Evolutionary conservation across 2,113 vertebrate species (phyloP).

Genomic region (Chaetura pelagica): DNA sequence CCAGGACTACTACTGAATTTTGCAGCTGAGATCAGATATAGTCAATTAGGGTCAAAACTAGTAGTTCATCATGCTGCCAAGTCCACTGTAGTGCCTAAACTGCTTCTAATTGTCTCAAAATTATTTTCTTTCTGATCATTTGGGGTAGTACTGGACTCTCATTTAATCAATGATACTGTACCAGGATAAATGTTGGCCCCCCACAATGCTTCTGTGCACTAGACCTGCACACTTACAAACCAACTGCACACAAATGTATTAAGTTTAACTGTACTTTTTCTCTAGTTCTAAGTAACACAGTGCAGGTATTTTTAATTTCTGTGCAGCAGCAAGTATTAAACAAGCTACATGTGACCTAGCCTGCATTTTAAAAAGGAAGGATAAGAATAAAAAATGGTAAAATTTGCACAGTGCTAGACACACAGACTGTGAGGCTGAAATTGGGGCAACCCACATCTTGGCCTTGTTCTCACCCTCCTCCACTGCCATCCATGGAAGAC

Average conservation of each 20-base stretch:
- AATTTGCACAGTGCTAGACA: background rate
- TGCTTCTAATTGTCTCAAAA: background rate
- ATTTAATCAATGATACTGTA: background rate
- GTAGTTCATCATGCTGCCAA: background rate
- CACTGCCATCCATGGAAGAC: background rate
- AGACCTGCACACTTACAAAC: background rate
- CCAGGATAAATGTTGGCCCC: background rate
- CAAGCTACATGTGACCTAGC: background rate
- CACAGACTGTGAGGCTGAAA: background rate
- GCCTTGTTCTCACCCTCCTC: background rate
- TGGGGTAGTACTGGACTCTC: background rate
- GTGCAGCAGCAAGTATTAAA: conserved; percentile 14
- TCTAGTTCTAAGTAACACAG: background rate
- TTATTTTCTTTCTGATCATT: background rate
- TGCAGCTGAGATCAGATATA: background rate
- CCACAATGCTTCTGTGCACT: background rate
- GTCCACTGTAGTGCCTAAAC: background rate
- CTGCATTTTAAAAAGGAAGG: background rate
- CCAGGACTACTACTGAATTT: background rate
- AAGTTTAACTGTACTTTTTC: background rate
- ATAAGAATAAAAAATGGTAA: background rate
- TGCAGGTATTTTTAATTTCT: conserved; percentile 21
- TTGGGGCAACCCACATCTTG: background rate
- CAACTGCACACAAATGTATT: background rate
- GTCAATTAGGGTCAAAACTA: background rate